These are phyloP conservation scores for Allophyes oxyacanthae DNA, from an alignment of 2,888 invertebrate species.

Conservation along the genomic window DNA sequence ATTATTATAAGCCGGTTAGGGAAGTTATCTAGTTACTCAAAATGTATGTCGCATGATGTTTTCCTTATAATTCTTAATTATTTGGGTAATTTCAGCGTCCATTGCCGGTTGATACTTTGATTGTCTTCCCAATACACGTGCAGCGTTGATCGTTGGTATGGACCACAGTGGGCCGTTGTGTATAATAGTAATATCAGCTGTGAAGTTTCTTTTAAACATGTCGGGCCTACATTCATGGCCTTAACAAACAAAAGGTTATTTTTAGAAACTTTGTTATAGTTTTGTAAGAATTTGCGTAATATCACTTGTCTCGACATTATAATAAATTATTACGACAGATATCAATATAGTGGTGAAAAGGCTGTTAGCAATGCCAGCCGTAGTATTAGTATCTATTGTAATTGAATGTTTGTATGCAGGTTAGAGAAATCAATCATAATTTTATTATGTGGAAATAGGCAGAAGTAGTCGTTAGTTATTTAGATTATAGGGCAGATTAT, in stretches of 20 bases:
- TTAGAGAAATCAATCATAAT: slow-evolving; percentile 24
- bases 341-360: slow-evolving; percentile 42
- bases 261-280: slow-evolving; percentile 49
- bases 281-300: slow-evolving; percentile 49
- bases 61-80: too few species aligned
- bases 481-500: too few species aligned
- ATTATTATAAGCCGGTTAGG: too few species aligned
- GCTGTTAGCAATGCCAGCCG: slow-evolving; percentile 8
- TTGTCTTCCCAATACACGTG: too few species aligned
- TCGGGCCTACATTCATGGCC: slow-evolving; percentile 26
- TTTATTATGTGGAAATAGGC: too few species aligned
- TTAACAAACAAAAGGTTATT: slow-evolving; percentile 45
- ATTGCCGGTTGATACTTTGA: too few species aligned
- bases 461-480: too few species aligned
- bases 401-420: slow-evolving; percentile 32
- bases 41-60: too few species aligned
- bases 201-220: background rate
- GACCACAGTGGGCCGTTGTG: slow-evolving; percentile 13
- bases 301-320: slow-evolving; percentile 38
- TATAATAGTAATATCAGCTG: slow-evolving; percentile 2
- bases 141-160: too few species aligned
- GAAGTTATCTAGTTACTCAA: too few species aligned
- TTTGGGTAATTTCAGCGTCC: too few species aligned
- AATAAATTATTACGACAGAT: slow-evolving; percentile 49
- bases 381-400: slow-evolving; percentile 11